phyloP scores from a whole-genome alignment of 2,113 vertebrate species.

The Oreotrochilus melanogaster region DNA sequence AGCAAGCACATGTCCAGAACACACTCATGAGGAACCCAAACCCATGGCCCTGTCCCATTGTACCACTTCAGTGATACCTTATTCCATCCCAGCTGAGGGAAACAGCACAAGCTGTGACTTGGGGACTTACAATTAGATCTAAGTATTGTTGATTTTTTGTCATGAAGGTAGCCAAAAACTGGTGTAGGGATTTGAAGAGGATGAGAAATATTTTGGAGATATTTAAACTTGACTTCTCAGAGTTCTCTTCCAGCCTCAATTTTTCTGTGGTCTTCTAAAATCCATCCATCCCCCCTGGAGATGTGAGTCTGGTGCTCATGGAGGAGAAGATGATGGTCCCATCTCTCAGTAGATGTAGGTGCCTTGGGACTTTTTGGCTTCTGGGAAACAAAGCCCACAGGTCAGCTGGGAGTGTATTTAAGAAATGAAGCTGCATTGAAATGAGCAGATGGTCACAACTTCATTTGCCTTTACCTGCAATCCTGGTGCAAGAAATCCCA shows the following conservation, averaged over 20 bases:
- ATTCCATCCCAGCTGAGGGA: neutral
- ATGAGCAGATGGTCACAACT: neutral
- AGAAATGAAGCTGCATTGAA: neutral
- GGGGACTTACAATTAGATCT: neutral
- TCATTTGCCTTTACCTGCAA: neutral
- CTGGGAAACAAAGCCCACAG: neutral
- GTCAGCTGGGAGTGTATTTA: neutral
- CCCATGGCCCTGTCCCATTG: accelerated
- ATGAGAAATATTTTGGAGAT: neutral
- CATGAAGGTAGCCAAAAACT: neutral
- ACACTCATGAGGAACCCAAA: neutral
- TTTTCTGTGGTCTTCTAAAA: neutral
- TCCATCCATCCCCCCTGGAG: neutral
- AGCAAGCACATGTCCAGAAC: neutral
- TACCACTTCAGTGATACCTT: neutral
- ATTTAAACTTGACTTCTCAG: neutral
- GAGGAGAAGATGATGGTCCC: neutral
- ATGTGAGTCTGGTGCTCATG: no score
- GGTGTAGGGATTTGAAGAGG: neutral
- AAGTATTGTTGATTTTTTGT: neutral
- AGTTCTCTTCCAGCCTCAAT: neutral
- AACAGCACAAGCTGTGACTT: neutral
- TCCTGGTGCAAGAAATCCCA: neutral
- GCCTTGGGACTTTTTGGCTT: neutral
- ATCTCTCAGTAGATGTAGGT: neutral